phyloP scores from a whole-genome alignment of 2,888 invertebrate genomes.

The Odontocerum albicorne region DNA sequence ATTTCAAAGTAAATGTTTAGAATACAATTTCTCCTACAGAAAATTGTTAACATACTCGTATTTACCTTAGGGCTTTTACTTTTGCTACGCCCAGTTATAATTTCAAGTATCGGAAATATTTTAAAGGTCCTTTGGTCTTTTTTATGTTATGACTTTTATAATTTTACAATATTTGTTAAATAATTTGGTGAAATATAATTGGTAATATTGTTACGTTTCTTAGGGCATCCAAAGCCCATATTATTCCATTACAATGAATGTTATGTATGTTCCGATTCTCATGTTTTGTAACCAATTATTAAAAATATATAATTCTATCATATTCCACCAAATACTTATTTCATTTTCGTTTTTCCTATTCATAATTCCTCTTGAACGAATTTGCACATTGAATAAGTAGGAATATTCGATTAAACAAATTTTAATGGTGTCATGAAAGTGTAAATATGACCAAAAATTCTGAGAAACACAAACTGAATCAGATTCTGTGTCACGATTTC shows the following conservation, averaged over 20 bases:
- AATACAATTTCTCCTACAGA: slow-evolving; percentile 31
- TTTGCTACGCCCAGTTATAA: slow-evolving; percentile 20
- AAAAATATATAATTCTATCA: slow-evolving; percentile 56
- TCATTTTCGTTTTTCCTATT: too few relatives aligned
- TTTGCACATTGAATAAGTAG: too few relatives aligned
- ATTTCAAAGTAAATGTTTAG: slow-evolving; percentile 26
- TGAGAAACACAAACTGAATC: too few relatives aligned
- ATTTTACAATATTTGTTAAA: slow-evolving; percentile 31
- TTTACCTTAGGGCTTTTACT: slow-evolving; percentile 24
- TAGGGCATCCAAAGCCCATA: slow-evolving; percentile 16
- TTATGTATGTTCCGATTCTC: slow-evolving; percentile 29
- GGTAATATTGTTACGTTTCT: slow-evolving; percentile 20
- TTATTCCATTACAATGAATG: slow-evolving; percentile 26
- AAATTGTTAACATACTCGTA: slow-evolving; percentile 20
- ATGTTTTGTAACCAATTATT: slow-evolving; percentile 58
- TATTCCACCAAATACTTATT: slow-evolving; percentile 38
- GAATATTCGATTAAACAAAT: too few relatives aligned
- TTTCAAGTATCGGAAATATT: slow-evolving; percentile 16
- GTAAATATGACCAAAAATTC: too few relatives aligned
- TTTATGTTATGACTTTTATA: slow-evolving; percentile 25
- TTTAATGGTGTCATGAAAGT: too few relatives aligned
- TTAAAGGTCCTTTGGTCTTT: slow-evolving; percentile 23
- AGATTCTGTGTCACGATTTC: too few relatives aligned
- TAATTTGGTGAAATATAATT: slow-evolving; percentile 21
- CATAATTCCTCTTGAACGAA: too few relatives aligned